Conservation (phyloP, 2,113 vertebrate genomes). For the Malurus melanocephalus region DNA sequence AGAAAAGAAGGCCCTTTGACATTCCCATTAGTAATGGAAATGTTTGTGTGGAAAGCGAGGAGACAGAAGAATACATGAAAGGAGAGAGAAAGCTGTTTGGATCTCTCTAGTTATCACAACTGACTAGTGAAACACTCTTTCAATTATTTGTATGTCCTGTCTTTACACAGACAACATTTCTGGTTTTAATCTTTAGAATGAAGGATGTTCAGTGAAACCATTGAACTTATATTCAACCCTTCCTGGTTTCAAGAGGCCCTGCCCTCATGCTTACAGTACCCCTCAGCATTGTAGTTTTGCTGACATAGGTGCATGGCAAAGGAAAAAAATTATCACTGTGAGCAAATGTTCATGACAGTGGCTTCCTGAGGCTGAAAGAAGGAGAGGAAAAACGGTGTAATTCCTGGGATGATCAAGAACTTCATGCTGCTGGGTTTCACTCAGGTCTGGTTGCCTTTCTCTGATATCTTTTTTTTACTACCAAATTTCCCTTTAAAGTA, state of each 20-base stretch:
- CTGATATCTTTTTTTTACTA: slow-evolving; percentile 30
- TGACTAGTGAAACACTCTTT: not conserved
- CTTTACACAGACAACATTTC: not conserved
- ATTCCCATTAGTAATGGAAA: not conserved
- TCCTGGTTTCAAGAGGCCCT: not conserved
- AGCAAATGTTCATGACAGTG: not conserved
- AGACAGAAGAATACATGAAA: not conserved
- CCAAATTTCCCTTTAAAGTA: slow-evolving; percentile 64
- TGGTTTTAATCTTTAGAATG: not conserved
- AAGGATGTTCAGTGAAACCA: not conserved
- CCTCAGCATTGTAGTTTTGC: not conserved
- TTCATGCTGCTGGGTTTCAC: not conserved
- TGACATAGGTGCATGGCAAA: not conserved
- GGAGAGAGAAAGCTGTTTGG: not conserved
- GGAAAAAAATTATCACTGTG: not conserved
- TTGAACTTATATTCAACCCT: not conserved
- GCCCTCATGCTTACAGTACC: fast-evolving
- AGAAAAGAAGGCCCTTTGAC: not conserved
- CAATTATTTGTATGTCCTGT: not conserved
- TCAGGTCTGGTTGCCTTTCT: not conserved
- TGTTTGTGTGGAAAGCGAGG: not conserved
- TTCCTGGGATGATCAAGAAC: not conserved
- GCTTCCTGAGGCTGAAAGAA: not conserved
- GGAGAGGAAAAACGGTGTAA: not conserved
- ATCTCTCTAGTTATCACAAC: not conserved